Evolutionary conservation across 1,140 invertebrate species (phyloP).

Genomic region (Kradibia gibbosae): DNA sequence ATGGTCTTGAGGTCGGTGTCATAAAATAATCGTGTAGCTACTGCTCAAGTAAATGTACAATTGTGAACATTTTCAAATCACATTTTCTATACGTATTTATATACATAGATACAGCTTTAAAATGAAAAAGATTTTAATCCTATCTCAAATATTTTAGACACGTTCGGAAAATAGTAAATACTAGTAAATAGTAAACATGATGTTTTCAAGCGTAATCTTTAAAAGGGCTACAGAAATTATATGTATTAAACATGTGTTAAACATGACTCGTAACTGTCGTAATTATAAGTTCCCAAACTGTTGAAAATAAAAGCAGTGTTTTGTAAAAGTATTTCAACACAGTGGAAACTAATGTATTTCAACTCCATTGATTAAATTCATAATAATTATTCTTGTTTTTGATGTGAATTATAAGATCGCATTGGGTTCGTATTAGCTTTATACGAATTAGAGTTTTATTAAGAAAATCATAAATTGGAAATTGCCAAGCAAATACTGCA

Average conservation of each 20-base stretch:
- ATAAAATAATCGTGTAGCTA: not conserved
- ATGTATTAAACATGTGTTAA: too few species aligned
- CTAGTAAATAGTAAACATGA: not conserved
- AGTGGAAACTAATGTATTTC: too few species aligned
- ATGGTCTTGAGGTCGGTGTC: not conserved
- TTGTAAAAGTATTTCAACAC: too few species aligned
- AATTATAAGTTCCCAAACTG: too few species aligned
- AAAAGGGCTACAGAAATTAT: not conserved
- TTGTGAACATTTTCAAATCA: not conserved
- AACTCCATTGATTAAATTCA: too few species aligned
- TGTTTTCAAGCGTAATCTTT: not conserved
- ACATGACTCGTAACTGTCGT: too few species aligned
- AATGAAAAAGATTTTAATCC: not conserved
- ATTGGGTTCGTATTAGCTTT: not conserved
- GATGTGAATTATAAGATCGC: too few species aligned
- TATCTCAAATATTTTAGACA: not conserved
- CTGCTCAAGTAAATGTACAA: not conserved
- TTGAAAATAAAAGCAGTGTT: too few species aligned
- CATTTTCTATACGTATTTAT: conserved; percentile 9
- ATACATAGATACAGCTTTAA: too few species aligned
- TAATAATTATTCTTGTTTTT: too few species aligned
- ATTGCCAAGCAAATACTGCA: not conserved
- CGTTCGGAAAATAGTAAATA: not conserved
- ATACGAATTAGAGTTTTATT: not conserved
- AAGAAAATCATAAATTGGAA: not conserved